Evolutionary conservation across 2,113 vertebrate genomes (phyloP).

Genomic region (Mormyrus lacerda): DNA sequence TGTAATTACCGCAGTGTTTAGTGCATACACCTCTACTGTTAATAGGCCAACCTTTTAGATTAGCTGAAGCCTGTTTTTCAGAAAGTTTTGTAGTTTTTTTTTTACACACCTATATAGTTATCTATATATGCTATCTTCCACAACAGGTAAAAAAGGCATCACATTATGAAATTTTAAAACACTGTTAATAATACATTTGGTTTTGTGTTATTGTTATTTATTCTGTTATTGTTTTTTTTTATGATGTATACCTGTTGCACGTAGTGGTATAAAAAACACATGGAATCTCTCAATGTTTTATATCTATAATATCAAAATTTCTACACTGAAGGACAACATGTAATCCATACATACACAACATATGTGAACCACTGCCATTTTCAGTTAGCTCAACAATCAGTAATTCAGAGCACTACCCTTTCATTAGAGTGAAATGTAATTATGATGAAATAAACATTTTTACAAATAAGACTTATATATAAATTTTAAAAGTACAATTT

Average conservation of each 20-base stretch:
- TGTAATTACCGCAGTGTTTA: background rate
- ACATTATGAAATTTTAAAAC: background rate
- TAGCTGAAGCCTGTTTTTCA: background rate
- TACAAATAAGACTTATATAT: background rate
- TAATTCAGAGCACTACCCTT: background rate
- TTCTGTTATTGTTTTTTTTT: background rate
- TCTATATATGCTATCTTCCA: background rate
- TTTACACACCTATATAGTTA: background rate
- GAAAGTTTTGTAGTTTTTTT: background rate
- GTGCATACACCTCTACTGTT: background rate
- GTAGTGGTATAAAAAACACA: background rate
- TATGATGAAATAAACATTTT: background rate
- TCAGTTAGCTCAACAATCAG: background rate
- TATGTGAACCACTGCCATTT: background rate
- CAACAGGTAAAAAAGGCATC: background rate
- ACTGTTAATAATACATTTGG: background rate
- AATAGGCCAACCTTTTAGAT: background rate
- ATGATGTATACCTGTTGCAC: background rate
- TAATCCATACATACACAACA: background rate
- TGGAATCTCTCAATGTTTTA: background rate
- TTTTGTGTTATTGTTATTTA: background rate
- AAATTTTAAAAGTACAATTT: background rate
- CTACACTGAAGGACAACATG: background rate
- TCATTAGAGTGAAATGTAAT: background rate
- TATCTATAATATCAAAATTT: background rate